phyloP scores from a whole-genome alignment of 1,140 invertebrate species.

The Plectrocnemia conspersa region DNA sequence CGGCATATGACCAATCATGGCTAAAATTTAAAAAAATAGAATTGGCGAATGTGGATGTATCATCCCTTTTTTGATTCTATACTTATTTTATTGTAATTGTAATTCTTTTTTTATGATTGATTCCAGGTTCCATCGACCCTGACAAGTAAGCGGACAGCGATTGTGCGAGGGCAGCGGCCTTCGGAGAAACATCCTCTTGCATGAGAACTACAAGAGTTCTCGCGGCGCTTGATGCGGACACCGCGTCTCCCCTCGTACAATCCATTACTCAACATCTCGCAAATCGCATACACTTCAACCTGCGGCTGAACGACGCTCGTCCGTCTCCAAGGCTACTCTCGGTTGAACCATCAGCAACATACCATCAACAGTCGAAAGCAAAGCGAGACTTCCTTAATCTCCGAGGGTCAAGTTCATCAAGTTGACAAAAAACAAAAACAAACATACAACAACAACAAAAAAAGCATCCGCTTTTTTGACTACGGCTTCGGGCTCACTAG shows the following conservation, averaged over 20 bases:
- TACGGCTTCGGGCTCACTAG: conserved; percentile 24
- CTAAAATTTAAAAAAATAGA: too few species aligned
- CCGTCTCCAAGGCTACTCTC: conserved; percentile 7
- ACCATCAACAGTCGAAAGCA: conserved; percentile 8
- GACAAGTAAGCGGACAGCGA: conserved; percentile 45
- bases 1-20: too few species aligned
- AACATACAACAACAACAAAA: neutral
- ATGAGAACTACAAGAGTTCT: conserved; percentile 25
- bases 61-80: neutral
- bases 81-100: conserved; percentile 1
- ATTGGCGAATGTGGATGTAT: too few species aligned
- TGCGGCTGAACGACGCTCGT: conserved; percentile 5
- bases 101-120: conserved; percentile 14
- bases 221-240: conserved; percentile 28
- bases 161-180: conserved; percentile 29
- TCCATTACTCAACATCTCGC: conserved; percentile 34
- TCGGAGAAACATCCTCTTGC: conserved; percentile 13
- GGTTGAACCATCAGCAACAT: conserved; percentile 3
- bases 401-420: conserved; percentile 15
- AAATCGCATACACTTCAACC: conserved; percentile 30
- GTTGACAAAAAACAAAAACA: neutral
- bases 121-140: conserved; percentile 51
- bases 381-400: conserved; percentile 16
- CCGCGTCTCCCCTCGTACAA: conserved; percentile 17
- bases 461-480: conserved; percentile 17